Conservation (phyloP, 2,888 invertebrate species). For the Plusia festucae region DNA sequence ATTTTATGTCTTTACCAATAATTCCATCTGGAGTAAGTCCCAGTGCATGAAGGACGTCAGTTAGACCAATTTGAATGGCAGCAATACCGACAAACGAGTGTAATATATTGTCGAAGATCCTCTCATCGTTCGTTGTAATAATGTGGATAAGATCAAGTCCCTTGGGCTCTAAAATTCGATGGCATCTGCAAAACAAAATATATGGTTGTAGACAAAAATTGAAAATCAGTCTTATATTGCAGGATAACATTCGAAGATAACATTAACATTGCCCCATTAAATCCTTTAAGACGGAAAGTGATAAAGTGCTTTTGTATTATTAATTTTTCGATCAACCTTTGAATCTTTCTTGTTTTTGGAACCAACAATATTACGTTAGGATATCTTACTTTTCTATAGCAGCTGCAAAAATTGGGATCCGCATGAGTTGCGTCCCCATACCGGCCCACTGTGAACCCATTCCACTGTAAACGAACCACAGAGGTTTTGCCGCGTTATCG, state of each 20-base stretch:
- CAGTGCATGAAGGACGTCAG: constrained; percentile 79
- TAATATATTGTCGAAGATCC: constrained; percentile 87
- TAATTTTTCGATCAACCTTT: too few relatives aligned
- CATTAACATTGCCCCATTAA: too few relatives aligned
- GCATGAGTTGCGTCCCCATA: constrained; percentile 91
- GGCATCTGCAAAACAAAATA: constrained; percentile 77
- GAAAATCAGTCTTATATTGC: too few relatives aligned
- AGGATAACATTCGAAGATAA: too few relatives aligned
- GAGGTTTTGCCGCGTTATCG: constrained; percentile 78
- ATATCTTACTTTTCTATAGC: constrained; percentile 81
- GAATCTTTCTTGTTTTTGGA: too few relatives aligned
- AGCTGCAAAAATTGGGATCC: constrained; percentile 89
- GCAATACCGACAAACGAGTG: constrained; percentile 80
- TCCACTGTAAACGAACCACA: constrained; percentile 93
- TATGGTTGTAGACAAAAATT: background rate
- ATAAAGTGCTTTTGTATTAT: too few relatives aligned
- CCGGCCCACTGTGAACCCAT: constrained; percentile 93
- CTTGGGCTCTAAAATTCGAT: constrained; percentile 87
- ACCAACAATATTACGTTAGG: too few relatives aligned
- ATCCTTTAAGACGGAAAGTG: too few relatives aligned
- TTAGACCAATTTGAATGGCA: constrained; percentile 90
- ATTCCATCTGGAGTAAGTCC: constrained; percentile 92
- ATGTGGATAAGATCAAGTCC: constrained; percentile 91
- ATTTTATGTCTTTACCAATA: constrained; percentile 88
- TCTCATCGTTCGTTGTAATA: constrained; percentile 89